Evolutionary conservation across 2,888 invertebrate species (phyloP).

Genomic region (Lithophane leautieri): DNA sequence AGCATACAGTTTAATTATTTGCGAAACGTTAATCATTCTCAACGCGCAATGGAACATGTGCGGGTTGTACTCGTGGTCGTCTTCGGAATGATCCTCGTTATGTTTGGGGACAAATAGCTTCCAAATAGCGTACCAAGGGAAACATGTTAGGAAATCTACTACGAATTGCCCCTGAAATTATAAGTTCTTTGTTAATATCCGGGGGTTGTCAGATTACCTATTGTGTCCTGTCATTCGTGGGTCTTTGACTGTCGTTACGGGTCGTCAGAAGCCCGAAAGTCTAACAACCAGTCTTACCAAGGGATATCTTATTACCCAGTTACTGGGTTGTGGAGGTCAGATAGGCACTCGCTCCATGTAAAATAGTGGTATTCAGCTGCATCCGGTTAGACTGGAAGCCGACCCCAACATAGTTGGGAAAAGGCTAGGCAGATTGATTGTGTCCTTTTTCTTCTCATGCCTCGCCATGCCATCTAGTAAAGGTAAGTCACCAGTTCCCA

Average conservation of each 20-base stretch:
- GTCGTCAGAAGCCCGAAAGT: too few species aligned
- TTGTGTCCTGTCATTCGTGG: too few species aligned
- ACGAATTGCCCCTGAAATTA: slow-evolving; percentile 82
- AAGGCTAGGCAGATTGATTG: too few species aligned
- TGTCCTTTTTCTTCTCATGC: not conserved
- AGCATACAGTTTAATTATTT: slow-evolving; percentile 85
- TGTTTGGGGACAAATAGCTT: slow-evolving; percentile 80
- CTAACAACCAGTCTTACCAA: too few species aligned
- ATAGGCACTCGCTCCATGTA: too few species aligned
- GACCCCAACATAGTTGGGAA: too few species aligned
- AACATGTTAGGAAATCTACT: slow-evolving; percentile 85
- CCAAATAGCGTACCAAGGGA: slow-evolving; percentile 86
- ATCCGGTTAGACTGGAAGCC: too few species aligned
- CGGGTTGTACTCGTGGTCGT: slow-evolving; percentile 74
- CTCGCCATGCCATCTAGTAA: not conserved
- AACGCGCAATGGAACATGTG: slow-evolving; percentile 83
- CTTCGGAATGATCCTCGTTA: slow-evolving; percentile 77
- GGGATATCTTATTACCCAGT: too few species aligned
- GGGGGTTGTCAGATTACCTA: not conserved
- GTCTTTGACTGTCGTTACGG: too few species aligned
- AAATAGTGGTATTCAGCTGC: too few species aligned
- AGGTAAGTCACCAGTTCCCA: not conserved
- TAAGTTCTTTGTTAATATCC: slow-evolving; percentile 1
- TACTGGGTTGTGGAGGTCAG: too few species aligned
- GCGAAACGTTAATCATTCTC: slow-evolving; percentile 83